Base-by-base conservation (phyloP, 2,113 vertebrate genomes). In the Hoplias malabaricus region DNA sequence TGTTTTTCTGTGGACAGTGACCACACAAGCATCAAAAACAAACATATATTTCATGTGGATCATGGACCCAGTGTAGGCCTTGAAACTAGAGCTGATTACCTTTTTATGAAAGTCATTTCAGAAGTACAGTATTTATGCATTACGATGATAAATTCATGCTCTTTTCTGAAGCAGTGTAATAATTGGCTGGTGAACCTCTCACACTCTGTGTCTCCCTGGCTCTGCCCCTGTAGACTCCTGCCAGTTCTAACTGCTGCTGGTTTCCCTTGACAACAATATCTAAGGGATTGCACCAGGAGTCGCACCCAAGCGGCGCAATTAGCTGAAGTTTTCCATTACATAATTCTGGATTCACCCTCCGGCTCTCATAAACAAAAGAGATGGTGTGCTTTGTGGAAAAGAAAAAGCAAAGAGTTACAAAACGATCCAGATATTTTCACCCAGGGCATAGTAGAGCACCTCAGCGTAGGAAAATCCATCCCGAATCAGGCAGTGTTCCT, bases 231-330 rank as follows among this genome's bases (percentile, higher is more conserved):
- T 83, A 83, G 82, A 73, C 75, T 84, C 82, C 75, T 76, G 71
- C 73, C 72, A 80, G 77, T 78, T 83, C n/a, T 83, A 86, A 82
- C 83, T 81, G 66, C 72, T 87, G 56, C 83, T 79, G 79, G 56
- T 73, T 69, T 90, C 89, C 89, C 88, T 69, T 87, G 90, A 90
- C 89, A 86, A 82, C 82, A 88, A 83, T 85, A 86, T 89, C 84
- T 86, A 73, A 88, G 86, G 77, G 77, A 84, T 83, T 83, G 5
- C 77, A 79, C 73, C 63, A 83, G 85, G 86, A 89, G 83, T 81
- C 78, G 84, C 81, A 84, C 89, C 88, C 88, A 82, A 84, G 86
- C 4, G 85, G 86, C 84, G 80, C 90, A 92, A 92, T 92, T 92
- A 93, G 84, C 77, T 42, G 50, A 86, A 80, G 84, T 87, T 91